Conservation (phyloP, 2,113 vertebrate species). For the Stegostoma tigrinum region DNA sequence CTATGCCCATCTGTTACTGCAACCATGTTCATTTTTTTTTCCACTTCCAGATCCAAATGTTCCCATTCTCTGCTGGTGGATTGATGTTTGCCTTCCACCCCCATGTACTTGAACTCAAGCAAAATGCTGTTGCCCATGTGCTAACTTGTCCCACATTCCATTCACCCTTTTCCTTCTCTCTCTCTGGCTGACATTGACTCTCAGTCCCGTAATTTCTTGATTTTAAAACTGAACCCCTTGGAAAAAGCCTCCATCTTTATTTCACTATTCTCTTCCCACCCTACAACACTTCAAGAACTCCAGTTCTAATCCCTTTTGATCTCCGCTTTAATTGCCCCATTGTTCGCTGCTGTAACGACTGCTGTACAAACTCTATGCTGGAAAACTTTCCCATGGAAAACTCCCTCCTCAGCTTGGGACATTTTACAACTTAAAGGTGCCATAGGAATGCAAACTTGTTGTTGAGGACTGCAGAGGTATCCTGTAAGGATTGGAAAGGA, state of each 20-base stretch:
- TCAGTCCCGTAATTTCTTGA: background rate
- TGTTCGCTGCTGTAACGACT: background rate
- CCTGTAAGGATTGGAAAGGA: background rate
- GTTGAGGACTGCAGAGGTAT: background rate
- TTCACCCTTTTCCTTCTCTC: too few species aligned
- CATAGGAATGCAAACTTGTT: background rate
- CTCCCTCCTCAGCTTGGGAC: background rate
- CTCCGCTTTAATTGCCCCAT: background rate
- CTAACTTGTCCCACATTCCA: too few species aligned
- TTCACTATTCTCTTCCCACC: background rate
- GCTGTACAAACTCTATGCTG: background rate
- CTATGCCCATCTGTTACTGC: background rate
- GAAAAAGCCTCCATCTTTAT: background rate
- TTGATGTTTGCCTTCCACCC: too few species aligned
- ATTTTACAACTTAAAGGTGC: background rate
- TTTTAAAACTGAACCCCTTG: background rate
- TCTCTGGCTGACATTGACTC: too few species aligned
- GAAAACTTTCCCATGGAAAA: background rate
- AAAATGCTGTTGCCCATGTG: too few species aligned
- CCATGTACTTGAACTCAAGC: too few species aligned
- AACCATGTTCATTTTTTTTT: too few species aligned
- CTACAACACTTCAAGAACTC: background rate
- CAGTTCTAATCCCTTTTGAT: background rate
- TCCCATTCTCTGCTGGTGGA: too few species aligned
- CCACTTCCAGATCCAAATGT: too few species aligned